Base-by-base conservation (phyloP, 2,888 invertebrate species). In the Cheilosia pagana region DNA sequence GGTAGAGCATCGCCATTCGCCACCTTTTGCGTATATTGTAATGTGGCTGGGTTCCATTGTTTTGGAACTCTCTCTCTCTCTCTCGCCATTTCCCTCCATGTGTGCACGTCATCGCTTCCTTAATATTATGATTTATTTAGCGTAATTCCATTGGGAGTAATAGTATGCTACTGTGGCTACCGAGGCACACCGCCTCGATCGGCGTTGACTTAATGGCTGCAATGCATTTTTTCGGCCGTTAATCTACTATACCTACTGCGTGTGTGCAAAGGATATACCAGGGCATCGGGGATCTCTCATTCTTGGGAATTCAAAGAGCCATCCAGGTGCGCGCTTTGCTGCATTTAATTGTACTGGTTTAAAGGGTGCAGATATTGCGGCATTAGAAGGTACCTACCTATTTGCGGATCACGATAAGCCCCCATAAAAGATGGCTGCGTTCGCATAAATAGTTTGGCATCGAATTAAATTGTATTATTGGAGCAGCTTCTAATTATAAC, bases 121-220 rank as follows among this genome's bases (percentile, higher is more conserved):
- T 79, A 79, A 79, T 79, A 74, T 83, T 83, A 83, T 79, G 83
- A 71, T 71, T 71, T 60, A 71, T 60, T 52, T 71, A 52, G 28
- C 28, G 71, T 60, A 74, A 78, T 78, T 78, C 57, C 55, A 48
- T 74, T 59, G 72, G 62, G 62, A 72, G 55, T 72, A 62, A 67
- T 53, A 39, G 76, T 31, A 52, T 59, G 82, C 68, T 83, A 70
- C 82, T 50, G 78, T 55, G 48, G 59, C 76, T 76, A 60, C 75
- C 21, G 75, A 28, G 41, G 53, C 25, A 28, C 31, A n/a, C 55
- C 21, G 53, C 41, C 53, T 6, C 16, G 21, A 28, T 71, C 39
- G 39, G 35, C 45, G 70, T 65, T 50, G 53, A 72, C 50, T 50
- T 59, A 72, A 72, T 72, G 50, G 23, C 25, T 28, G 10, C 60